Evolutionary conservation across 30 jellyfish, hydroid and myxozoan genomes (phyloP).

Genomic region (Mastigias papua): DNA sequence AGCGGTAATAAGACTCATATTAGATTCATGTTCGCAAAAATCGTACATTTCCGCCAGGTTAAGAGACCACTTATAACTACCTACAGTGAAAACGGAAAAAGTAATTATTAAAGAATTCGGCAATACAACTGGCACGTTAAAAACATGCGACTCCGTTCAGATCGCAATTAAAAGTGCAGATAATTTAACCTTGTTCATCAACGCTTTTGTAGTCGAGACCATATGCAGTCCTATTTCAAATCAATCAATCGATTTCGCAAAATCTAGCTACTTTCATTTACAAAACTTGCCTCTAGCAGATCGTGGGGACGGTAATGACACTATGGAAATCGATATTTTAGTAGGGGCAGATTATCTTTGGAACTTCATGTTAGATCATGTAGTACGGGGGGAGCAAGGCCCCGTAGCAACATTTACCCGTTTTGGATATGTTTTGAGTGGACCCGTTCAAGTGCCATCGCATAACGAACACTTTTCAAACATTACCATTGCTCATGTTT

Average conservation of each 20-base stretch:
- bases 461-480: neutral
- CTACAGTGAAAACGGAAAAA: constrained; percentile 7
- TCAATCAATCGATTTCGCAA: constrained; percentile 11
- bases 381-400: neutral
- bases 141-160: constrained; percentile 13
- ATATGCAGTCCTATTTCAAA: constrained; percentile 49
- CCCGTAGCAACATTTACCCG: neutral
- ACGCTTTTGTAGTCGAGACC: constrained; percentile 24
- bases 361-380: neutral
- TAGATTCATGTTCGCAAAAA: constrained; percentile 19
- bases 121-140: constrained; percentile 1
- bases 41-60: neutral
- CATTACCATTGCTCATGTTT: neutral
- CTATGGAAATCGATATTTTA: neutral
- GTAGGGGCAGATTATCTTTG: neutral
- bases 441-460: constrained; percentile 2
- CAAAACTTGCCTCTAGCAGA: constrained; percentile 30
- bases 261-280: constrained; percentile 2
- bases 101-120: constrained; percentile 25
- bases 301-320: neutral
- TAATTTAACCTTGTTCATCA: neutral
- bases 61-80: neutral
- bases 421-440: constrained; percentile 19
- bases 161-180: constrained; percentile 2
- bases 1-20: neutral